These are phyloP conservation scores for Schizopygopsis malacanthus DNA, from an alignment of 2,797 vertebrate species.

Conservation along the genomic window DNA sequence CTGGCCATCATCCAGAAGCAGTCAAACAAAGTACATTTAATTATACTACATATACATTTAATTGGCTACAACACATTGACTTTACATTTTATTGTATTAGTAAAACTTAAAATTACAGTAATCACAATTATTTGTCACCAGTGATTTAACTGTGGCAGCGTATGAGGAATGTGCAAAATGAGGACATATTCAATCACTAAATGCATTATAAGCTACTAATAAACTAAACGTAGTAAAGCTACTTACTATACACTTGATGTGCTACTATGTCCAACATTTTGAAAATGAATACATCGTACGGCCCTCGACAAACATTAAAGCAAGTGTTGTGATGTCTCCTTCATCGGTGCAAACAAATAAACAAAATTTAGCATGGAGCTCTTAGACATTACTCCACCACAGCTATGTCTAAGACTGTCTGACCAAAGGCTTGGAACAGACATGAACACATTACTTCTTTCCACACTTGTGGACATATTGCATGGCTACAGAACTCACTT, in stretches of 20 bases:
- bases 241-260: neutral
- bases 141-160: neutral
- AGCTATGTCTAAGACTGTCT: conserved; percentile 77
- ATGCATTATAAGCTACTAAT: neutral
- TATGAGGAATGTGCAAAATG: neutral
- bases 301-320: conserved; percentile 65
- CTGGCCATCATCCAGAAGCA: neutral
- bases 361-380: conserved; percentile 76
- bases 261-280: conserved; percentile 29
- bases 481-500: conserved; percentile 52
- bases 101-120: neutral
- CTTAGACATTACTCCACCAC: conserved; percentile 75
- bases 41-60: neutral
- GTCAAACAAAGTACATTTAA: neutral
- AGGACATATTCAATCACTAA: neutral
- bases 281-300: conserved; percentile 31
- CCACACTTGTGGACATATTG: conserved; percentile 61
- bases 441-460: conserved; percentile 65
- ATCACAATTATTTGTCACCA: neutral
- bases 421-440: conserved; percentile 75
- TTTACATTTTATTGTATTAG: neutral
- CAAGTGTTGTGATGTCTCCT: conserved; percentile 74
- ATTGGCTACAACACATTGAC: conserved; percentile 8
- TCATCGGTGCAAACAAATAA: conserved; percentile 77
- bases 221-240: too few species aligned